Evolutionary conservation across 1,140 invertebrate genomes (phyloP).

Genomic region (Drosophila nigromelanica): DNA sequence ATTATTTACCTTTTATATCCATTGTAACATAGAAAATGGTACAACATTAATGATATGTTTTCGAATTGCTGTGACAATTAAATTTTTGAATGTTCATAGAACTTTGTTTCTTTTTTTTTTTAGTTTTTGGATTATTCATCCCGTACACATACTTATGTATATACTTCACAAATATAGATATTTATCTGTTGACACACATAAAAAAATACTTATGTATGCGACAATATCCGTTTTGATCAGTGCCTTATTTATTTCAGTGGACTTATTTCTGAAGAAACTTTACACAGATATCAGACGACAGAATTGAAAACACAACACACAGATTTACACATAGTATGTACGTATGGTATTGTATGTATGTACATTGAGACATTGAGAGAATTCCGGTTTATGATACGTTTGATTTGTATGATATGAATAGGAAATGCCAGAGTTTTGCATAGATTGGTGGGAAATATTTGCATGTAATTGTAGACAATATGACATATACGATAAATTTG

Average conservation of each 20-base stretch:
- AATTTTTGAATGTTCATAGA: slow-evolving; percentile 53
- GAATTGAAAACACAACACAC: slow-evolving; percentile 39
- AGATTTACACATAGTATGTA: slow-evolving; percentile 25
- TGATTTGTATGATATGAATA: slow-evolving; percentile 1
- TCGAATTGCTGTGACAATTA: slow-evolving; percentile 83
- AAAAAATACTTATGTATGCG: slow-evolving; percentile 5
- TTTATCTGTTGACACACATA: slow-evolving; percentile 10
- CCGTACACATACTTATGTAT: slow-evolving; percentile 46
- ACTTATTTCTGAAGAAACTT: slow-evolving; percentile 29
- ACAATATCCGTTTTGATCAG: slow-evolving; percentile 21
- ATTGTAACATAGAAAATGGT: slow-evolving; percentile 74
- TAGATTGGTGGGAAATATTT: slow-evolving; percentile 51
- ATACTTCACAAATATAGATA: slow-evolving; percentile 23
- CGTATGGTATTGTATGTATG: slow-evolving; percentile 17
- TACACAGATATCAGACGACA: slow-evolving; percentile 21
- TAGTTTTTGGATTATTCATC: slow-evolving; percentile 6
- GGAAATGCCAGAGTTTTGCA: slow-evolving; percentile 2
- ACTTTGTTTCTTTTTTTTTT: slow-evolving; percentile 32
- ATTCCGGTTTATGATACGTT: slow-evolving; percentile 1
- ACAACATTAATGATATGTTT: slow-evolving; percentile 84
- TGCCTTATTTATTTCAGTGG: slow-evolving; percentile 13
- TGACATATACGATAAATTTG: not conserved
- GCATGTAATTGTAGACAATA: slow-evolving; percentile 18
- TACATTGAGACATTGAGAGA: slow-evolving; percentile 11
- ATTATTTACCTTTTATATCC: slow-evolving; percentile 25